Evolutionary conservation across 2,797 vertebrate species (phyloP).

Genomic region (Eulemur coronatus): DNA sequence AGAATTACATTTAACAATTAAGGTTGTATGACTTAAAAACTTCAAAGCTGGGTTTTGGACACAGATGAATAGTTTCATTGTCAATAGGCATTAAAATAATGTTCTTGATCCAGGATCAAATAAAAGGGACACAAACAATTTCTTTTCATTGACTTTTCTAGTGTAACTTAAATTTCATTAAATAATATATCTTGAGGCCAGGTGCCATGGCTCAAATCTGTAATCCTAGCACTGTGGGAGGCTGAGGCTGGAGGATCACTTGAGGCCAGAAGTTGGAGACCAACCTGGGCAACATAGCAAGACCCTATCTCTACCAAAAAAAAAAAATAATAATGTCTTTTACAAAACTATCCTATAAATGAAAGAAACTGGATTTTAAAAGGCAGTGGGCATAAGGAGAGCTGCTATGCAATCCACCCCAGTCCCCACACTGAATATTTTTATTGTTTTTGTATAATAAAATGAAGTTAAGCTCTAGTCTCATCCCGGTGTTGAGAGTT

Average conservation of each 20-base stretch:
- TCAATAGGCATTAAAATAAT: not conserved
- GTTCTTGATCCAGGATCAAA: not conserved
- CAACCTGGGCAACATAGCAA: not conserved
- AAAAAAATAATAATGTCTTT: not conserved
- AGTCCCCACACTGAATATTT: not conserved
- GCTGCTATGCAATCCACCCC: not conserved
- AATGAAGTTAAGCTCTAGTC: not conserved
- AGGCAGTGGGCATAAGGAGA: not conserved
- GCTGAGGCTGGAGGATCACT: not conserved
- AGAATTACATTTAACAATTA: conserved; percentile 40
- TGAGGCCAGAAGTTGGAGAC: not conserved
- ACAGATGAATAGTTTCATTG: not conserved
- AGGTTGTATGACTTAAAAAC: not conserved
- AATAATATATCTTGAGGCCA: not conserved
- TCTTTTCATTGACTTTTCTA: not conserved
- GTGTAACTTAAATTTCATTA: not conserved
- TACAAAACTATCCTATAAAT: conserved; percentile 2
- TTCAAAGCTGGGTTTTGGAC: not conserved
- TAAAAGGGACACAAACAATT: not conserved
- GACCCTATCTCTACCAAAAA: not conserved
- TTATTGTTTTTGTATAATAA: not conserved
- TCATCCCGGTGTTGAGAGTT: not conserved
- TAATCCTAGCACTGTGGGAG: not conserved
- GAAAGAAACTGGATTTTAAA: not conserved
- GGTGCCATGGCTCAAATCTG: not conserved